These are phyloP conservation scores for Halichoerus grypus DNA, from an alignment of 2,113 vertebrate species.

Conservation along the genomic window DNA sequence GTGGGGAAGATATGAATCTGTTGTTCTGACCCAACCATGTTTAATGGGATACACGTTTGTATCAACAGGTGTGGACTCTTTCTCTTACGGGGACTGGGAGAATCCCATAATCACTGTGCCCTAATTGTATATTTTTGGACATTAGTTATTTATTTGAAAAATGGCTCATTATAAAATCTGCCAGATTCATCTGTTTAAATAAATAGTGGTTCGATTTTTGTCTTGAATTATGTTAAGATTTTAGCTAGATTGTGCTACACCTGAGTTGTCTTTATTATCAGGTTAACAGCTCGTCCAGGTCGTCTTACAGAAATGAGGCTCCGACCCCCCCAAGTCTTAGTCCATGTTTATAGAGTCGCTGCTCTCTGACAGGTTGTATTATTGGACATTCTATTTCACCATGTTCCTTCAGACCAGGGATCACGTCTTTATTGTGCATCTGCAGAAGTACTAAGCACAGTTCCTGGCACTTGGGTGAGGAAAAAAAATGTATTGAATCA, in stretches of 20 bases:
- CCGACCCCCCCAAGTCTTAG: rapidly evolving
- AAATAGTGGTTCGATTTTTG: not conserved
- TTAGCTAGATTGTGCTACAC: rapidly evolving
- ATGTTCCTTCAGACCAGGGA: not conserved
- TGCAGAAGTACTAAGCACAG: not conserved
- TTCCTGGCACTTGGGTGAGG: not conserved
- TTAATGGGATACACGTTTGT: conserved; percentile 66
- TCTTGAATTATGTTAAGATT: conserved; percentile 50
- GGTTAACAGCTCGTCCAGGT: rapidly evolving
- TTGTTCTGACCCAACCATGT: conserved; percentile 72
- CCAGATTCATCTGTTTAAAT: not conserved
- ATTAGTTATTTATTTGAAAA: conserved; percentile 67
- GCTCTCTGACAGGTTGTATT: rapidly evolving
- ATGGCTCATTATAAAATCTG: conserved; percentile 73
- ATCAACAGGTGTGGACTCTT: conserved; percentile 69
- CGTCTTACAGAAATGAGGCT: not conserved
- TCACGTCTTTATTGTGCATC: no score
- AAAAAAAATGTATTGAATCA: not conserved
- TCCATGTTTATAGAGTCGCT: rapidly evolving
- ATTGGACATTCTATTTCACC: rapidly evolving
- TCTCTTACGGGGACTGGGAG: conserved; percentile 66
- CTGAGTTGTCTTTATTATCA: not conserved
- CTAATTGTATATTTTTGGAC: conserved; percentile 39
- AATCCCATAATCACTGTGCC: conserved; percentile 52
- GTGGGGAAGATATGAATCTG: conserved; percentile 48